Base-by-base conservation (phyloP, 53 echinoderm and acorn worm genomes). In the Holothuria leucospilota region DNA sequence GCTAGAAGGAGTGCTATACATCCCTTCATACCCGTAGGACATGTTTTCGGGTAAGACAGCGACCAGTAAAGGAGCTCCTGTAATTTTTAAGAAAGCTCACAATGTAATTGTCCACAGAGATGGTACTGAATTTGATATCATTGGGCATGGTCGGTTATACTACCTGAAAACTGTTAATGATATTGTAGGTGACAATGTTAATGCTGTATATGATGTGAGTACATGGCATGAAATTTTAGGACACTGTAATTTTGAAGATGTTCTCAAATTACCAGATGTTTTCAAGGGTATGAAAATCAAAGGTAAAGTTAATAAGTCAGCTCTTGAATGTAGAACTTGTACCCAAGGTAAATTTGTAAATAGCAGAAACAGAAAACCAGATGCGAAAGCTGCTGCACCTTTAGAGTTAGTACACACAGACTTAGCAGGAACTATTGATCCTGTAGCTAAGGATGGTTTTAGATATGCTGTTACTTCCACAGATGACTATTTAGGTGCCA, bases 241-340 rank as follows among this genome's bases (percentile, higher is more conserved):
- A 2, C 87, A 86, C 28, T 86, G 87, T 78, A 39, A 86, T 63
- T 78, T 63, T 63, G 77, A 77, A 39, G 78, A 86, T 77, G 34
- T 77, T 42, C 1, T 30, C 16, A 77, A 86, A 86, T 62, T 62
- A 40, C 73, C 51, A 77, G 39, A 77, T 59, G 41, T 63, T 39
- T 77, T 86, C 62, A 26, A 86, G 23, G 86, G 63, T 40, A 86
- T 86, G 86, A 29, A 77, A 62, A 38, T 86, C 39, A 86, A 63
- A 77, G 86, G 77, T 59, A 38, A 77, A 20, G 39, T 61, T 56
- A 23, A 39, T 58, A 87, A 1, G 81, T 41, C 71, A 38, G 63
- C 20, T 39, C 51, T 30, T 40, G 60, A 56, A 28, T 87, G 65
- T 87, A 28, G 21, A 87, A 87, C n/a, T n/a, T n/a, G n/a, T n/a